These are phyloP conservation scores for Platerodrilus igneus DNA, from an alignment of 2,888 invertebrate species.

Conservation along the genomic window DNA sequence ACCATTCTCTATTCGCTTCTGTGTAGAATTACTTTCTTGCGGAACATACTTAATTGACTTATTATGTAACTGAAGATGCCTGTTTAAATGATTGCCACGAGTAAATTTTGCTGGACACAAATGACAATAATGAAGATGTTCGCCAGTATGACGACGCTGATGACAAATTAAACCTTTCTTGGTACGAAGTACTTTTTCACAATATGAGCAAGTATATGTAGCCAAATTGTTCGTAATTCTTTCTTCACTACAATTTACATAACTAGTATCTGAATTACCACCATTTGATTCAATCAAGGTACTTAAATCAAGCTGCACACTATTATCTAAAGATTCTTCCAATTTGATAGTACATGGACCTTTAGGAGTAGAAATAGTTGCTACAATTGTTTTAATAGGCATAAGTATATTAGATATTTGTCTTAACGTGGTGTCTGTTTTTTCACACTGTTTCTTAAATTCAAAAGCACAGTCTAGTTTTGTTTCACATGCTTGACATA, in stretches of 20 bases:
- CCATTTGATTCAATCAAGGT: conserved; percentile 26
- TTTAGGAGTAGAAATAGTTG: too few species aligned
- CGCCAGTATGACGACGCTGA: conserved; percentile 40
- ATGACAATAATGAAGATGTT: conserved; percentile 41
- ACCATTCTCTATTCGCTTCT: too few species aligned
- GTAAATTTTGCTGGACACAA: conserved; percentile 42
- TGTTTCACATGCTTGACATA: conserved; percentile 43
- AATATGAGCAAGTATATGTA: conserved; percentile 38
- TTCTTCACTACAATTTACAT: conserved; percentile 17
- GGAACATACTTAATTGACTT: too few species aligned
- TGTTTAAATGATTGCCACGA: conserved; percentile 40
- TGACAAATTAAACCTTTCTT: conserved; percentile 42
- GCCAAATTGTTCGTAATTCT: conserved; percentile 29
- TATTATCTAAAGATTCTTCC: conserved; percentile 30
- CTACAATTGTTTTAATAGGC: too few species aligned
- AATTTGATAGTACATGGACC: conserved; percentile 16
- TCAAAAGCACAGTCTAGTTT: conserved; percentile 43
- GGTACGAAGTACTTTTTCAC: conserved; percentile 39
- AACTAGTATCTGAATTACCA: conserved; percentile 25
- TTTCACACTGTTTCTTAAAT: conserved; percentile 46
- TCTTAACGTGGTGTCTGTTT: conserved; percentile 42
- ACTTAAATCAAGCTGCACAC: conserved; percentile 32
- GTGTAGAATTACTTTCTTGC: too few species aligned
- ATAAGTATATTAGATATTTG: conserved; percentile 26
- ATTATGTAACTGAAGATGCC: conserved; percentile 41